Evolutionary conservation across 1,140 invertebrate species (phyloP), one percentile per base, ranked within the genome.

Genomic region (Psilanteris sp.): DNA sequence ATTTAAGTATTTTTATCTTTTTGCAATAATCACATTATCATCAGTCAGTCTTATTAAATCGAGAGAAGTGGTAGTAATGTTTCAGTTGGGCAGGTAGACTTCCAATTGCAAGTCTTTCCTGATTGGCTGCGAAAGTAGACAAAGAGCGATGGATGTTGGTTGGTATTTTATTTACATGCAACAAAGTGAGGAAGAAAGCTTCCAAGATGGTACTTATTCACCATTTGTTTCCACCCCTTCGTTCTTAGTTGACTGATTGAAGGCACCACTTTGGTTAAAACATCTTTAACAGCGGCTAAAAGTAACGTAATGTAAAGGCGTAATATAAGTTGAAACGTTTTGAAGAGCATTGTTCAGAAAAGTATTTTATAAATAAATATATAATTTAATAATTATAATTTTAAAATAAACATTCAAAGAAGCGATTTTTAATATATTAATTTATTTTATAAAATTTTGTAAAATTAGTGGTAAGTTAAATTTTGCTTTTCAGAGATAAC

Each of bases 231-330:
- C 20, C 48, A 44, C 37, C 61, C 62, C 41, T 37, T 46, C 14
- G 22, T 8, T 24, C 22, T 46, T 55, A 67, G n/a, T 59, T 29
- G 27, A 27, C 32, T 32, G 66, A 70, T 70, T 70, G 43, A 70
- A 50, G 39, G 52, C 54, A 70, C 44, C 54, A 43, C 66, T 70
- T 32, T 11, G 54, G 43, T 59, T 41, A 59, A 52, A 59, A 59
- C 48, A 59, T 70, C 52, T 52, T 59, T 46, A 59, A 26, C 36
- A 36, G 29, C 9, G 26, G 32, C 7, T 11, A 46, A 55, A 44
- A 46, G 46, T 46, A 46, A 54, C 11, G 48, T 1, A 7, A n/a
- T 15, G 29, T 9, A 34, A n/a, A n/a, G n/a, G n/a, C n/a, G n/a
- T n/a, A n/a, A n/a, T n/a, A n/a, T n/a, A n/a, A n/a, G n/a, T n/a